Base-by-base conservation (phyloP, 2,888 invertebrate genomes). In the Orthosia incerta region DNA sequence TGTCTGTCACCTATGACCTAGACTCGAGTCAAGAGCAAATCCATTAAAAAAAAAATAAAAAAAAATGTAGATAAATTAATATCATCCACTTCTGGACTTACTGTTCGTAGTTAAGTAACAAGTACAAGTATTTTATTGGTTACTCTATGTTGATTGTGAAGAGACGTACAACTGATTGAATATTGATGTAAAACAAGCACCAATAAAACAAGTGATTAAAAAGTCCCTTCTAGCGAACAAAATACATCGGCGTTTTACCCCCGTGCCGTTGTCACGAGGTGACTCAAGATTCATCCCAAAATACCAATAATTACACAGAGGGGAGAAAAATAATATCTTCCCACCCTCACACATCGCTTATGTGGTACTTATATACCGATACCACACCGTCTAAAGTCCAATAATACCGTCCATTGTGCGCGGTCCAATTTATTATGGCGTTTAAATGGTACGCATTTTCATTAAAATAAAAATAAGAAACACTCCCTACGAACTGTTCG, bases 251-350 rank as follows among this genome's bases (percentile, higher is more conserved):
- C 39, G 63, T 64, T 71, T 26, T 69, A 71, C 79, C 83, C 87
- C 63, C 55, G 20, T 45, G 31, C 57, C 61, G n/a, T 69, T 61
- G 71, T 77, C 71, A 62, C 71, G 59, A 82, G 75, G 73, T 78
- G 76, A 90, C 90, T 91, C 89, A 90, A 92, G 93, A 93, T 92
- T 91, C 85, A 88, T 88, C 91, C 89, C 89, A 93, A 94, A 94
- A 92, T 90, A 89, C 87, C 90, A 91, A 93, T 93, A 93, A 94
- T 94, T 93, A 92, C 89, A 87, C 87, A 87, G 93, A 93, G 93
- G 94, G 90, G 92, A 89, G 85, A 83, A 87, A 80, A 83, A 87
- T 91, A 89, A 89, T 89, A 87, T 87, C 74, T 85, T 89, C 89
- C 85, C 90, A 57, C 92, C 93, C 92, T 86, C 87, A 89, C 88